These are phyloP conservation scores for Apis laboriosa DNA, from an alignment of 1,140 invertebrate species.

Conservation along the genomic window DNA sequence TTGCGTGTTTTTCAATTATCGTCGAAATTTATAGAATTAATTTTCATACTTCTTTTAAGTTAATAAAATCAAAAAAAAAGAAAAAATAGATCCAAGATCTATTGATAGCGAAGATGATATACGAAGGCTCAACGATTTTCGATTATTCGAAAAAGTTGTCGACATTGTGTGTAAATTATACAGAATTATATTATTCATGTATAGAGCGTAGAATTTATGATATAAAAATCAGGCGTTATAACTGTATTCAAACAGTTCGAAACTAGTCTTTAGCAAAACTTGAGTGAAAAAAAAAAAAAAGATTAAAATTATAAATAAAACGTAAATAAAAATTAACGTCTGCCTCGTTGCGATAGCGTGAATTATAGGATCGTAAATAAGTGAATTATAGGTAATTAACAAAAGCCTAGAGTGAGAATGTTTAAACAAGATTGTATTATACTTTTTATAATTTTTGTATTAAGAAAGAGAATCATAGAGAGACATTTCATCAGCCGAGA, in stretches of 20 bases:
- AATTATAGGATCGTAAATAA: constrained; percentile 29
- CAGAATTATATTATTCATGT: constrained; percentile 57
- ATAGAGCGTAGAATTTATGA: constrained; percentile 56
- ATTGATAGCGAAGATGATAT: constrained; percentile 6
- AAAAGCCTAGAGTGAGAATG: constrained; percentile 32
- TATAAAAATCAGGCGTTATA: constrained; percentile 26
- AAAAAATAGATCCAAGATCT: neutral
- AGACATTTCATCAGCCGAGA: constrained; percentile 21
- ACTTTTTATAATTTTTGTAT: constrained; percentile 68
- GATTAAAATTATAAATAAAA: neutral
- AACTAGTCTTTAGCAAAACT: constrained; percentile 22
- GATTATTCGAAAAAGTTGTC: constrained; percentile 23
- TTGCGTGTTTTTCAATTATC: constrained; percentile 5
- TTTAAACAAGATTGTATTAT: constrained; percentile 57
- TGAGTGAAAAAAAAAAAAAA: neutral
- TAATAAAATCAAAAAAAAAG: neutral
- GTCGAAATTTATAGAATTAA: neutral
- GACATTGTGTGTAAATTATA: constrained; percentile 61
- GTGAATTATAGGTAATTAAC: neutral
- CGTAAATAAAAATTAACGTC: constrained; percentile 3
- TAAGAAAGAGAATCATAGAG: constrained; percentile 22
- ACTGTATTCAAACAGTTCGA: constrained; percentile 20
- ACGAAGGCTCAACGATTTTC: constrained; percentile 22
- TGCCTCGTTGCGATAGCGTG: constrained; percentile 24
- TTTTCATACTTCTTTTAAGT: neutral